Evolutionary conservation across 1,140 invertebrate species (phyloP), one percentile per base, ranked within the genome.

Genomic region (Temnothorax curvispinosus): DNA sequence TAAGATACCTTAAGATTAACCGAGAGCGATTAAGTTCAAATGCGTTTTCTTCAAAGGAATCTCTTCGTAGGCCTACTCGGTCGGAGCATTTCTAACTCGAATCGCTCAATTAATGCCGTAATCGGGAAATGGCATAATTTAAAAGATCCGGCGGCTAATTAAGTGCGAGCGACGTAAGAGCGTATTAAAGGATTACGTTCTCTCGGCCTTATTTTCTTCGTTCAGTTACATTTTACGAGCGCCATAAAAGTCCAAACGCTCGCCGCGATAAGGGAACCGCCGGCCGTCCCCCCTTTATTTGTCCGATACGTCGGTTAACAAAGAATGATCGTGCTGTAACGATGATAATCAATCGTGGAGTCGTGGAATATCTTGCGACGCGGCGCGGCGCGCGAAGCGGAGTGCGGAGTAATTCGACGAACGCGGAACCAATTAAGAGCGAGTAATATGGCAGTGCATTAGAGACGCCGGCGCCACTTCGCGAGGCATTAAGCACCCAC

Each of bases 381-480:
- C 27, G 27, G 27, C 27, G 27, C 67, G 18, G 80, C 27, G 65
- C 13, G 64, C 65, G 32, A 71, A 27, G 27, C 27, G 27, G 27
- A 27, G 27, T 27, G 47, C 69, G 21, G 21, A 58, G 67, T 75
- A 74, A 84, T 84, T 75, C 80, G 69, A 84, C 69, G 80, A 84
- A 84, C 80, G 80, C 80, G 80, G 80, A 84, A 84, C 69, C 80
- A 84, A 84, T 84, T 84, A 84, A 84, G 80, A 84, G 54, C 80
- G 50, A 84, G 80, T 84, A 84, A 84, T 84, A 84, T 41, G 69
- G 80, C 80, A 75, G 80, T 60, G 80, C 80, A 84, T 84, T 84
- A 84, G 80, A 84, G 80, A 84, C 80, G 80, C 80, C 80, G 80
- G 80, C 80, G 80, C 80, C 69, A 84, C 69, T 84, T 75, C 5